Conservation (phyloP, 2,888 invertebrate species). For the Tenthredo scrophulariae region DNA sequence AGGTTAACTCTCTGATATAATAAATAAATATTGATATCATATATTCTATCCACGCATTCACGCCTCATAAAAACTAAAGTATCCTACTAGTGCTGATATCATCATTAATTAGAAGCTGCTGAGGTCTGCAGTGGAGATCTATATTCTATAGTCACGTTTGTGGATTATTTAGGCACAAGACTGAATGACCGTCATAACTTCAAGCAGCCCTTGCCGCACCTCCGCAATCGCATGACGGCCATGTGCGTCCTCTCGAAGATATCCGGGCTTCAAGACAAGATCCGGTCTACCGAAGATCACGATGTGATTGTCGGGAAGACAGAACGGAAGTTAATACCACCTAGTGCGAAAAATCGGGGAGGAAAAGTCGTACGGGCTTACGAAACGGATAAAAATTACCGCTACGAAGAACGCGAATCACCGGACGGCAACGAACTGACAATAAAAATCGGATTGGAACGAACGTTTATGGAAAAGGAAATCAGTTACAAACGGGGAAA, state of each 20-base stretch:
- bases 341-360: neutral
- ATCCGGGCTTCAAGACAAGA: constrained; percentile 50
- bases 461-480: constrained; percentile 45
- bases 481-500: neutral
- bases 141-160: neutral
- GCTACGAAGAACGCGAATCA: constrained; percentile 45
- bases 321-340: neutral
- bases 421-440: constrained; percentile 42
- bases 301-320: neutral
- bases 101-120: neutral
- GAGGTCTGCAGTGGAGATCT: neutral
- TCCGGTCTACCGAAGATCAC: neutral
- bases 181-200: constrained; percentile 67
- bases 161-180: constrained; percentile 62
- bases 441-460: constrained; percentile 53
- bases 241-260: constrained; percentile 62
- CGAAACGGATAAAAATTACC: neutral
- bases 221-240: constrained; percentile 65
- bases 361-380: neutral
- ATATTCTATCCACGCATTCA: too few relatives aligned
- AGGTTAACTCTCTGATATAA: constrained; percentile 60
- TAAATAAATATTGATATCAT: neutral
- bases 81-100: too few relatives aligned
- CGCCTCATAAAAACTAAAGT: too few relatives aligned
- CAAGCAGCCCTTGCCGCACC: constrained; percentile 62